These are phyloP conservation scores for Eurypyga helias DNA, from an alignment of 2,113 vertebrate genomes.

Conservation along the genomic window DNA sequence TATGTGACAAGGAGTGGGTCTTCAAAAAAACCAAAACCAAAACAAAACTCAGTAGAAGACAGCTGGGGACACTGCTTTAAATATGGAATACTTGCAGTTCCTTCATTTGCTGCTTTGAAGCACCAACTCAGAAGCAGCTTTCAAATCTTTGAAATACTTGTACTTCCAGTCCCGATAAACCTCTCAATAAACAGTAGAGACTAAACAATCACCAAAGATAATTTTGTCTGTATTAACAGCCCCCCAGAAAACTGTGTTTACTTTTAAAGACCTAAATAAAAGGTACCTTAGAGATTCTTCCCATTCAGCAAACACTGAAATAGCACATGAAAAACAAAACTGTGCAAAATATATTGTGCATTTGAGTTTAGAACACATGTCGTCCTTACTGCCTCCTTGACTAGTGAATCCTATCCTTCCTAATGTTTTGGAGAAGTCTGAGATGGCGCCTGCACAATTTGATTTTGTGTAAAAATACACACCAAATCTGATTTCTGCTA, in stretches of 20 bases:
- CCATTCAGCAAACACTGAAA: neutral
- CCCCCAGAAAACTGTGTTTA: neutral
- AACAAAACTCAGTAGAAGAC: neutral
- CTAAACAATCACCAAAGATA: neutral
- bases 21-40: neutral
- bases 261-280: neutral
- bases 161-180: neutral
- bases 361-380: neutral
- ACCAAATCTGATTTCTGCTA: slow-evolving; percentile 95
- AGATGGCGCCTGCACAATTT: slow-evolving; percentile 94
- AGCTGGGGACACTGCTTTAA: neutral
- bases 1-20: neutral
- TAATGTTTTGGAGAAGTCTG: slow-evolving; percentile 81
- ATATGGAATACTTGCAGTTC: neutral
- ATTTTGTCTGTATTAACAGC: neutral
- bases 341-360: neutral
- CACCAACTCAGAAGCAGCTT: neutral
- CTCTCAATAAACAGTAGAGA: neutral
- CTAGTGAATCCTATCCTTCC: slow-evolving; percentile 79
- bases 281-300: neutral
- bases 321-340: neutral
- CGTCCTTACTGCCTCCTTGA: slow-evolving; percentile 62
- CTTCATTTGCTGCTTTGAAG: neutral
- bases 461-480: slow-evolving; percentile 98
- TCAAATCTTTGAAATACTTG: neutral